Evolutionary conservation across 1,140 invertebrate species (phyloP).

Genomic region (Ceratina japonica): DNA sequence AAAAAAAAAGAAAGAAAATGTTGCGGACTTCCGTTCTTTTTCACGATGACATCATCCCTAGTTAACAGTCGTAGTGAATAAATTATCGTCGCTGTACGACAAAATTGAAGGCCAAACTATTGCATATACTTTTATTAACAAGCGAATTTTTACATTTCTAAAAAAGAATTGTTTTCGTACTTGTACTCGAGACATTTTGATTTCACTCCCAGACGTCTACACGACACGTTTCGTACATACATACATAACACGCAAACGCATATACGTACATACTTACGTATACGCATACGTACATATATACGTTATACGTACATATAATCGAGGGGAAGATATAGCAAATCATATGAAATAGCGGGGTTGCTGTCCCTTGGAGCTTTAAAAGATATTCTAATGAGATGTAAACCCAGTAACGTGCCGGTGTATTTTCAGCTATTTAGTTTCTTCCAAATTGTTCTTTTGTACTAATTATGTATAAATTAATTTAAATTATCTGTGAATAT

Average conservation of each 20-base stretch:
- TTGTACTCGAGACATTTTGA: slow-evolving; percentile 30
- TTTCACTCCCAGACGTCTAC: slow-evolving; percentile 48
- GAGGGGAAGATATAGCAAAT: background rate
- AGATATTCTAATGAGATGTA: no score
- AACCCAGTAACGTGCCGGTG: no score
- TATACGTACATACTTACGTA: background rate
- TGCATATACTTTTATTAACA: slow-evolving; percentile 32
- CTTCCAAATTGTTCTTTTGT: no score
- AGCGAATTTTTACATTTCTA: slow-evolving; percentile 53
- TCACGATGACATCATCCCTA: slow-evolving; percentile 15
- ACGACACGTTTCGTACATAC: slow-evolving; percentile 61
- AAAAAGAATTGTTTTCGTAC: slow-evolving; percentile 21
- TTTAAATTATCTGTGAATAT: no score
- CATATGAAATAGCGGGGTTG: no score
- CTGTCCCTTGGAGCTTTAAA: no score
- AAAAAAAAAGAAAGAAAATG: background rate
- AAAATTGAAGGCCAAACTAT: slow-evolving; percentile 33
- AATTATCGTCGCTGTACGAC: slow-evolving; percentile 13
- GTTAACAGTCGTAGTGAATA: slow-evolving; percentile 5
- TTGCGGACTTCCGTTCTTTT: slow-evolving; percentile 30
- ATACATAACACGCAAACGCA: no score
- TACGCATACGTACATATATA: background rate
- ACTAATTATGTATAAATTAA: no score
- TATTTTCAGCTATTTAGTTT: no score
- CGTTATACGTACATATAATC: background rate